These are phyloP conservation scores for Ophion obscuratus DNA, from an alignment of 2,888 invertebrate species.

Conservation along the genomic window DNA sequence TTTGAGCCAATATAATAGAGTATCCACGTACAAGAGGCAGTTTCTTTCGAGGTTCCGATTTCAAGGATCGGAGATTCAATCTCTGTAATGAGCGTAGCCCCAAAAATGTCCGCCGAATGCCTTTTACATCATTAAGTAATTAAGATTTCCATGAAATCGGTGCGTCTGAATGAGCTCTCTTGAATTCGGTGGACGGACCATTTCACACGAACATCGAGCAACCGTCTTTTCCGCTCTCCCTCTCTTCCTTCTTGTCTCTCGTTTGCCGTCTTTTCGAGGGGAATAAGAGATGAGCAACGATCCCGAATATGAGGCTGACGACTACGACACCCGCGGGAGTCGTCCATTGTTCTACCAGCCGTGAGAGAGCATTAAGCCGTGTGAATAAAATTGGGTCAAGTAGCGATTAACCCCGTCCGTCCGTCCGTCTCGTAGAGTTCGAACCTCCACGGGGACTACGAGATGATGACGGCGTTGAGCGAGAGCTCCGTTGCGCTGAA, in stretches of 20 bases:
- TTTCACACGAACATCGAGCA: conserved; percentile 28
- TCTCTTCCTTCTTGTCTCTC: background rate
- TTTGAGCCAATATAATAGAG: too few species aligned
- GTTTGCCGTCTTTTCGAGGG: conserved; percentile 21
- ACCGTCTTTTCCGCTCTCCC: conserved; percentile 12
- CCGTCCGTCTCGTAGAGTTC: conserved; percentile 71
- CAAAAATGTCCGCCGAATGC: conserved; percentile 16
- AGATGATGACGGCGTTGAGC: conserved; percentile 67
- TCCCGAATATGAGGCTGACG: conserved; percentile 56
- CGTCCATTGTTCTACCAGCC: conserved; percentile 78
- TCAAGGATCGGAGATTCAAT: conserved; percentile 6
- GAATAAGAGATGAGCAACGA: conserved; percentile 59
- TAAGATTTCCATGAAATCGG: conserved; percentile 53
- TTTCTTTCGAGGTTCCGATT: background rate
- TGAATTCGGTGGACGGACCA: conserved; percentile 43
- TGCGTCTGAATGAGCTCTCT: conserved; percentile 34
- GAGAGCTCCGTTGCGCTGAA: conserved; percentile 61
- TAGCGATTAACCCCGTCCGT: conserved; percentile 82
- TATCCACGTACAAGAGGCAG: background rate
- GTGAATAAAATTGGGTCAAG: conserved; percentile 82
- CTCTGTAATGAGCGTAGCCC: background rate
- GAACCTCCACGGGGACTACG: conserved; percentile 55
- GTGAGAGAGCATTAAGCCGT: conserved; percentile 76
- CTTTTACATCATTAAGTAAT: conserved; percentile 46
- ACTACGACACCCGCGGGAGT: conserved; percentile 74